These are phyloP conservation scores for Phoeniculus purpureus DNA, from an alignment of 2,797 vertebrate genomes.

Conservation along the genomic window DNA sequence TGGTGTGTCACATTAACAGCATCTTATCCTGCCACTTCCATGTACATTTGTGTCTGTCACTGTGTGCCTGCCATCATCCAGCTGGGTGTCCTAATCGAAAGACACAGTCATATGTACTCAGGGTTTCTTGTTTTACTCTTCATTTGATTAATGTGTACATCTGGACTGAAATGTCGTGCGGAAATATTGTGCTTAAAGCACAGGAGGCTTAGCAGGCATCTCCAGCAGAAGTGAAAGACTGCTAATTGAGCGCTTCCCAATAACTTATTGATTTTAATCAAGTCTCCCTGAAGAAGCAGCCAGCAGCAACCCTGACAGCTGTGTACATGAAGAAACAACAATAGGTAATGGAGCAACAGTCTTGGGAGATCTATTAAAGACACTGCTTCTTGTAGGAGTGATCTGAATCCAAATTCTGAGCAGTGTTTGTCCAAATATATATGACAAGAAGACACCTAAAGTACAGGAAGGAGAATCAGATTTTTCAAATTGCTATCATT, in stretches of 20 bases:
- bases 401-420: slow-evolving; percentile 61
- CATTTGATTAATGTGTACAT: slow-evolving; percentile 11
- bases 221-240: slow-evolving; percentile 63
- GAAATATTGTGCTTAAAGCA: slow-evolving; percentile 57
- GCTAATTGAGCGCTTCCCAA: slow-evolving; percentile 76
- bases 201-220: slow-evolving; percentile 59
- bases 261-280: slow-evolving; percentile 75
- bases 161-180: slow-evolving; percentile 9
- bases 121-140: not conserved
- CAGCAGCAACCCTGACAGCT: slow-evolving; percentile 60
- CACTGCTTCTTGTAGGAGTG: slow-evolving; percentile 47
- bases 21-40: not conserved
- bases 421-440: slow-evolving; percentile 54
- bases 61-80: not conserved
- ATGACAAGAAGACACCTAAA: slow-evolving; percentile 50
- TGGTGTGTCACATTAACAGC: not conserved
- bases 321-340: not conserved
- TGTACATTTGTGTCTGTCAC: fast-evolving
- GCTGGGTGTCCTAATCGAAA: not conserved
- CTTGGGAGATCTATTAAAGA: slow-evolving; percentile 49
- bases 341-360: slow-evolving; percentile 19
- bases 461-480: slow-evolving; percentile 56
- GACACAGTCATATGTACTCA: not conserved
- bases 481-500: slow-evolving; percentile 69
- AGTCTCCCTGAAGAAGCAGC: slow-evolving; percentile 66